Evolutionary conservation across 2,888 invertebrate species (phyloP), one percentile per base, ranked within the genome.

Genomic region (Scaptomyza reducta): DNA sequence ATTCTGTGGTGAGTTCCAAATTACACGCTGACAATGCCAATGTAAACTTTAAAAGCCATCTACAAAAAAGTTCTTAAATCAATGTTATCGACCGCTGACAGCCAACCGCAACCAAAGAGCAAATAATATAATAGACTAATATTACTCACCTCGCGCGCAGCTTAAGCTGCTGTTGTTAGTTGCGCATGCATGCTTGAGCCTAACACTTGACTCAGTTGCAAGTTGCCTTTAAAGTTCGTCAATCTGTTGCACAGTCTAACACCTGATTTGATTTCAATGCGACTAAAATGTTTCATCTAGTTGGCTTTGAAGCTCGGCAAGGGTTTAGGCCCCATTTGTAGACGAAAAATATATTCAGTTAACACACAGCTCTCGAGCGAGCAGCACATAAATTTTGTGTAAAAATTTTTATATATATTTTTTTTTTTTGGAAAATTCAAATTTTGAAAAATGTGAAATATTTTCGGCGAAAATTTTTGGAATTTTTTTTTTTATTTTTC

Each of bases 81-180:
- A 71, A 71, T 57, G 49, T 61, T 73, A 61, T 71, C 53, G 38
- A 22, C 38, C 16, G 33, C 31, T 18, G 46, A 66, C 66, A n/a
- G n/a, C n/a, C n/a, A n/a, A n/a, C n/a, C n/a, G n/a, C 22, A 22
- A 56, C 50, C 40, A 27, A 35, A 33, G 33, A 18, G 6, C 14
- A 7, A 18, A 33, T 18, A n/a, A 22, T 18, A 2, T 38, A 3
- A 38, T 7, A 14, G 6, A 2, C 2, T n/a, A 6, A 3, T 38
- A 7, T 14, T 18, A 18, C 41, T 53, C 11, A 18, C 27, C 11
- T 53, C 29, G 42, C 44, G 44, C n/a, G 54, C 22, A 18, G 14
- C 54, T 54, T 31, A 44, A 14, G 10, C 22, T 22, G 18, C 9
- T 44, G 9, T 38, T 44, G 42, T 47, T 54, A 22, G 44, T 42